Conservation (phyloP, 1,140 invertebrate genomes). For the Scaptomyza pallida region DNA sequence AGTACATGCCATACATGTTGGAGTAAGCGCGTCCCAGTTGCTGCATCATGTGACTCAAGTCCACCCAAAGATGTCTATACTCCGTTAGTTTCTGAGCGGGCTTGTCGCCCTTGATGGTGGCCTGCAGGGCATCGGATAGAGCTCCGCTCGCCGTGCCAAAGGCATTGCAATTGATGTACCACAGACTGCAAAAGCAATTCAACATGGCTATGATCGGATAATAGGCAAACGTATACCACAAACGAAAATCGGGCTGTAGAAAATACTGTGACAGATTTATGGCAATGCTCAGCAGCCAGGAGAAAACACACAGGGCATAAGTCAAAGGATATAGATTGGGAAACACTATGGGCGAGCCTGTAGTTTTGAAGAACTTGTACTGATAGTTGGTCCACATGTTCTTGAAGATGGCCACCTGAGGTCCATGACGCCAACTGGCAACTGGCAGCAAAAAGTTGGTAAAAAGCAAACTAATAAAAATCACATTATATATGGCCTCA, state of each 20-base stretch:
- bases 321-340: conserved; percentile 86
- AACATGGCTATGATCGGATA: conserved; percentile 89
- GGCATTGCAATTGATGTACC: conserved; percentile 88
- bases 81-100: conserved; percentile 87
- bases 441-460: conserved; percentile 88
- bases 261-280: conserved; percentile 88
- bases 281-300: conserved; percentile 86
- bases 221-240: conserved; percentile 89
- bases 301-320: conserved; percentile 87
- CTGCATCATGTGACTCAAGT: conserved; percentile 90
- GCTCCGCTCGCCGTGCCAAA: conserved; percentile 87
- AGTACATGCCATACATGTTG: conserved; percentile 89
- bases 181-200: conserved; percentile 88
- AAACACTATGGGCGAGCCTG: conserved; percentile 87
- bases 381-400: conserved; percentile 90
- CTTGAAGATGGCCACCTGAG: conserved; percentile 88
- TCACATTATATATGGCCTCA: conserved; percentile 89
- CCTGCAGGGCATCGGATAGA: conserved; percentile 86
- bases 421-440: conserved; percentile 88
- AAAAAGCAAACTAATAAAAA: conserved; percentile 88
- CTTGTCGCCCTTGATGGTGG: conserved; percentile 86
- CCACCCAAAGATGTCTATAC: conserved; percentile 88
- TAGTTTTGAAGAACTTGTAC: conserved; percentile 87
- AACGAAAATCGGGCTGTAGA: conserved; percentile 87
- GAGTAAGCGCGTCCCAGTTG: conserved; percentile 88